A percentile compares a stretch with the other conserved stretches of the same genome.
Evolutionary conservation across 2,113 vertebrate genomes (phyloP).

Genomic region (Mus spicilegus): DNA sequence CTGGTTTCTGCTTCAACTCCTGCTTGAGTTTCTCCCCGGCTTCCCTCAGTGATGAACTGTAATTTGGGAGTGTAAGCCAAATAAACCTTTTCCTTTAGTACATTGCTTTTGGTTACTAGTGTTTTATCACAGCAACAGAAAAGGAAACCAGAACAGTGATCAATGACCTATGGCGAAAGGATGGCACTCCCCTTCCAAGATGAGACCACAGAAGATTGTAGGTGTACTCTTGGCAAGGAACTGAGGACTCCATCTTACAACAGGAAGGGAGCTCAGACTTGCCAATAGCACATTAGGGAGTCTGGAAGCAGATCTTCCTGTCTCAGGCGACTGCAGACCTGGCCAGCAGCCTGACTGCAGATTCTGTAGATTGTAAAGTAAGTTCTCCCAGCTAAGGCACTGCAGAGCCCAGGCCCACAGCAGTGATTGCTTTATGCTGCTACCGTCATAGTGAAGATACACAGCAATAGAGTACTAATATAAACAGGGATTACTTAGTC

Average conservation of each 20-base stretch:
- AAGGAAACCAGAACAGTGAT: neutral
- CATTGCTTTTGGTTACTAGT: neutral
- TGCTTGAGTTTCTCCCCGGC: neutral
- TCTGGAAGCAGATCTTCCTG: neutral
- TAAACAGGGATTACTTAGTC: neutral
- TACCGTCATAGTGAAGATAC: neutral
- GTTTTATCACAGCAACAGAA: neutral
- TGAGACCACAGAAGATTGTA: neutral
- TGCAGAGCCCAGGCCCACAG: neutral
- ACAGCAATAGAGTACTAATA: neutral
- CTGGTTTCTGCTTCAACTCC: neutral
- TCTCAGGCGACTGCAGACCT: neutral
- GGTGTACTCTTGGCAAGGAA: neutral
- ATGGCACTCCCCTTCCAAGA: neutral
- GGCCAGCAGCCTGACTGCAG: neutral
- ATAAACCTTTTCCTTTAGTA: neutral
- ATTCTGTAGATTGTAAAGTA: neutral
- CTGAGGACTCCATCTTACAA: neutral
- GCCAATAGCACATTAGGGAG: neutral
- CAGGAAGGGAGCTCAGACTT: neutral
- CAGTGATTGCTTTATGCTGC: neutral
- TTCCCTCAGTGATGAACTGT: neutral
- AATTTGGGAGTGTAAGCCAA: neutral
- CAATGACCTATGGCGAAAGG: neutral
- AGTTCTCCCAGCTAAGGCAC: neutral